Evolutionary conservation across 2,113 vertebrate genomes (phyloP).

Genomic region (Barnardius zonarius): DNA sequence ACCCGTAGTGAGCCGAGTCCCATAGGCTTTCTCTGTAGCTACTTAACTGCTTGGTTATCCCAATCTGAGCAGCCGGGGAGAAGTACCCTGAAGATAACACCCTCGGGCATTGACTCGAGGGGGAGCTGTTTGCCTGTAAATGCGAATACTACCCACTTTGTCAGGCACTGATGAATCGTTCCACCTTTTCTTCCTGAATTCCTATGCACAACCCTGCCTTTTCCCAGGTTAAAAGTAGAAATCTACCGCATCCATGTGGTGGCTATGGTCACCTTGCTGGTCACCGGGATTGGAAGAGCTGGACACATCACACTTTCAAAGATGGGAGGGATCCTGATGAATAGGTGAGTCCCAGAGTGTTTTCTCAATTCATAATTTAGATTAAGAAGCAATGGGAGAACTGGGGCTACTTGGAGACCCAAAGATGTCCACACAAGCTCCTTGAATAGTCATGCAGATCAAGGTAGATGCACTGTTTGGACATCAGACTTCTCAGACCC

Average conservation of each 20-base stretch:
- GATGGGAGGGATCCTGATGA: not conserved
- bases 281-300: not conserved
- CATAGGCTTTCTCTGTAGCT: not conserved
- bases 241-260: rapidly evolving
- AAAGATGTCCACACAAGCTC: not conserved
- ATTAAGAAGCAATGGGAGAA: not conserved
- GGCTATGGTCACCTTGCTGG: not conserved
- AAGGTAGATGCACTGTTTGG: not conserved
- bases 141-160: not conserved
- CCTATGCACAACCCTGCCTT: not conserved
- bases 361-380: not conserved
- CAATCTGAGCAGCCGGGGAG: not conserved
- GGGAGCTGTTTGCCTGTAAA: conserved; percentile 6
- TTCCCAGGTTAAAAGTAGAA: not conserved
- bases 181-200: not conserved
- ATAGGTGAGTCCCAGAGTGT: not conserved
- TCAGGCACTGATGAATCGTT: not conserved
- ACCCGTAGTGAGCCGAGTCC: rapidly evolving
- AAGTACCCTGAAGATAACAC: not conserved
- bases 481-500: not conserved
- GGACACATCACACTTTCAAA: not conserved
- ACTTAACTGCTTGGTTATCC: not conserved
- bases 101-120: not conserved
- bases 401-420: not conserved
- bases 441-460: not conserved